These are phyloP conservation scores for Zele albiditarsus DNA, from an alignment of 2,888 invertebrate species.

Conservation along the genomic window DNA sequence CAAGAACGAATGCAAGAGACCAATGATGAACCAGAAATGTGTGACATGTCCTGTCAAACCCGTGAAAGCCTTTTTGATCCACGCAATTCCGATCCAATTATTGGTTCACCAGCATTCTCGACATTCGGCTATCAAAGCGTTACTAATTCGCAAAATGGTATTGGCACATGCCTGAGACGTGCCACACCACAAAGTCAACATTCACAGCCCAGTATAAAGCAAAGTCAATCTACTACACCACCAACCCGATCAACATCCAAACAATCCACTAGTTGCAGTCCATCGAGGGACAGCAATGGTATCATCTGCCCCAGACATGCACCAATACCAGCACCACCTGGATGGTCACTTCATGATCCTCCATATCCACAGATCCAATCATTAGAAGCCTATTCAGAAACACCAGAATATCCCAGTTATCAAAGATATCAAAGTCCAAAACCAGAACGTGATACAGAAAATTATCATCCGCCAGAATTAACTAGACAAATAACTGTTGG, in stretches of 20 bases:
- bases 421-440: constrained; percentile 65
- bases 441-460: constrained; percentile 44
- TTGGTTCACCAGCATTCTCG: constrained; percentile 72
- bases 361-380: constrained; percentile 51
- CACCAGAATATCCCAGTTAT: constrained; percentile 58
- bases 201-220: constrained; percentile 49
- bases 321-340: constrained; percentile 67
- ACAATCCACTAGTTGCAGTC: constrained; percentile 63
- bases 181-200: constrained; percentile 44
- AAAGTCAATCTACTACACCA: constrained; percentile 43
- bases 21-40: constrained; percentile 76
- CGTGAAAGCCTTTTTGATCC: constrained; percentile 83
- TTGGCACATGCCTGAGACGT: constrained; percentile 18
- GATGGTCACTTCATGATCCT: constrained; percentile 65
- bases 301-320: constrained; percentile 61
- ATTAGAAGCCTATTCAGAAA: constrained; percentile 54
- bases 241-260: constrained; percentile 47
- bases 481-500: constrained; percentile 54
- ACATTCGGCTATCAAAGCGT: constrained; percentile 74
- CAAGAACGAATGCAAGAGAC: constrained; percentile 69
- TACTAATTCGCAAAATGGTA: constrained; percentile 56
- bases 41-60: constrained; percentile 87
- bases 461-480: constrained; percentile 39
- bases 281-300: constrained; percentile 56
- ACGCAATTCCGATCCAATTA: constrained; percentile 63